phyloP scores from a whole-genome alignment of 35 echinoderm and acorn worm species.

The Lytechinus pictus region DNA sequence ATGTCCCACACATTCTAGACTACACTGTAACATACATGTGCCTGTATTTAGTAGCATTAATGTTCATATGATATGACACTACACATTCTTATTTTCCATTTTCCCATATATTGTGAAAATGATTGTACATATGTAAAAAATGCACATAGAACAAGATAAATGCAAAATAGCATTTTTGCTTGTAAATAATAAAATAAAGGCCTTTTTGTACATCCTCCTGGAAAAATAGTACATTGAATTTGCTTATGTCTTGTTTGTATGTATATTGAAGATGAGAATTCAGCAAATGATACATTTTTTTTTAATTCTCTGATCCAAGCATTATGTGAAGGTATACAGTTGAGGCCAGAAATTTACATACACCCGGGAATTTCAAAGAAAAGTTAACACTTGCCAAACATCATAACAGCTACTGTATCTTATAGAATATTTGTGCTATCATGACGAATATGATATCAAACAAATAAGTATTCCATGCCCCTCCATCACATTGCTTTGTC shows the following conservation, averaged over 20 bases:
- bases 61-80: no score
- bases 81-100: background rate
- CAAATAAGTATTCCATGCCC: no score
- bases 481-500: no score
- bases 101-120: background rate
- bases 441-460: no score
- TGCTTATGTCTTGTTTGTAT: background rate
- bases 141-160: background rate
- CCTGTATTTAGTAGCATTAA: background rate
- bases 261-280: background rate
- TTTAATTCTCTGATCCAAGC: no score
- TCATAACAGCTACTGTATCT: no score
- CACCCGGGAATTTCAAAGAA: no score
- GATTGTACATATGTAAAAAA: background rate
- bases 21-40: background rate
- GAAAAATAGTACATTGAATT: background rate
- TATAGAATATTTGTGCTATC: no score
- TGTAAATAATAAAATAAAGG: conserved; percentile 15
- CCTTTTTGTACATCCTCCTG: background rate
- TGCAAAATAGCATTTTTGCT: background rate
- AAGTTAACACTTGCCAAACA: no score
- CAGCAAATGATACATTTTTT: no score
- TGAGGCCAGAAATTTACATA: no score
- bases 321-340: no score
- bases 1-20: background rate